Base-by-base conservation (phyloP, 2,888 invertebrate genomes). In the Chaitophorus viminalis region DNA sequence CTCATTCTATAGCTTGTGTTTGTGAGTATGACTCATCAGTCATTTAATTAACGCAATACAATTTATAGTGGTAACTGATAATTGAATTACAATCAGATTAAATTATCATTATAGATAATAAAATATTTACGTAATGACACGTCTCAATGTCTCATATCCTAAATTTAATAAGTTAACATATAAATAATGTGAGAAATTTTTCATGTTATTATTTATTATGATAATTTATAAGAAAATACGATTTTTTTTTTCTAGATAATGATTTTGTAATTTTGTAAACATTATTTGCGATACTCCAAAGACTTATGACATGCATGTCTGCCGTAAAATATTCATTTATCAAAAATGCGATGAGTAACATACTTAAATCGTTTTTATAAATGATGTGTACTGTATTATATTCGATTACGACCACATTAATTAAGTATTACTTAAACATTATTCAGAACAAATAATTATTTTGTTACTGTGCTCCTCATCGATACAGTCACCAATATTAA, bases 31-130 rank as follows among this genome's bases (percentile, higher is more conserved):
- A 78, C 78, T 78, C 78, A 79, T 39, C 21, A 65, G 33, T 79
- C 9, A 65, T 79, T 29, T 33, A 29, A n/a, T 79, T 70, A 70
- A 70, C 29, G 14, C 70, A 65, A 65, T 79, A 60, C 33, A 65
- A 8, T 39, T 65, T 29, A 14, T n/a, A 65, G 36, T 18, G 68
- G 31, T 65, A 39, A 54, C 65, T 39, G 39, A 14, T 79, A 79
- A 79, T 79, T 79, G 36, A 39, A 65, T 65, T 79, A 31, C 31
- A 25, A 78, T 78, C 78, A 33, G 78, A 78, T 60, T 65, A 65
- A 79, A 79, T 79, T 18, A 17, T 79, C 18, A 79, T 29, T 60
- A 60, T 25, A 21, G 60, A 60, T 60, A 60, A 60, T 60, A 60
- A 60, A 21, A 60, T 60, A 60, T 60, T 60, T 60, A 25, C 25